These are phyloP conservation scores for Caenorhabditis sulstoni DNA, from an alignment of 2,888 invertebrate species.

Conservation along the genomic window DNA sequence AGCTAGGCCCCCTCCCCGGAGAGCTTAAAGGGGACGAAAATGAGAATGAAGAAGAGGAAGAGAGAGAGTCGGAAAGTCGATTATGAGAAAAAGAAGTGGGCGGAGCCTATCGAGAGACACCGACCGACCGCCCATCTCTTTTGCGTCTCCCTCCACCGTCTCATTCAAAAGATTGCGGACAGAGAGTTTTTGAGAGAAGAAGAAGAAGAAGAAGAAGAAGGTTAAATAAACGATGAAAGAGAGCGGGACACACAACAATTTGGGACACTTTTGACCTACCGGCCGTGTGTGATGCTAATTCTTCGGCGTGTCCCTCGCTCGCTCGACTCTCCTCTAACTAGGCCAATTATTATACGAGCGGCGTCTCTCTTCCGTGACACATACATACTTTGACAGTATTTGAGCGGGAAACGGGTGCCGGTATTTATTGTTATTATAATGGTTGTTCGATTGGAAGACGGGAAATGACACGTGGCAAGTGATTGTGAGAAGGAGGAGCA, in stretches of 20 bases:
- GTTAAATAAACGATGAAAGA: slow-evolving; percentile 39
- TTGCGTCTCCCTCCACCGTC: neutral
- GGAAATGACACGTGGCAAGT: neutral
- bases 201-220: slow-evolving; percentile 6
- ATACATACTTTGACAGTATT: slow-evolving; percentile 15
- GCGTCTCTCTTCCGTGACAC: slow-evolving; percentile 11
- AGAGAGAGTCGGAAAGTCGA: too few species aligned
- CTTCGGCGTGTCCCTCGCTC: too few species aligned
- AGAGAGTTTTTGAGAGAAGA: slow-evolving; percentile 8
- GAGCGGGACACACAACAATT: slow-evolving; percentile 7
- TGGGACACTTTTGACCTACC: slow-evolving; percentile 13
- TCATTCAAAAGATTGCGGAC: slow-evolving; percentile 11
- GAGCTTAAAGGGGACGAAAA: too few species aligned
- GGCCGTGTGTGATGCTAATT: neutral
- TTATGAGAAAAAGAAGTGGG: neutral
- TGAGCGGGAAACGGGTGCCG: neutral
- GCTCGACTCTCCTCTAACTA: slow-evolving; percentile 17
- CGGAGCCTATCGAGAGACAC: neutral
- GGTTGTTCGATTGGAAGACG: neutral
- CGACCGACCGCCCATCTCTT: slow-evolving; percentile 25
- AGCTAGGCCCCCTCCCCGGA: too few species aligned
- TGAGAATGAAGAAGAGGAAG: neutral
- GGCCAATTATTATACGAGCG: slow-evolving; percentile 39
- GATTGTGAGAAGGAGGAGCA: neutral
- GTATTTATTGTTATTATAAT: neutral